Base-by-base conservation (phyloP, 2,797 vertebrate genomes). In the Pangasius krempfi region DNA sequence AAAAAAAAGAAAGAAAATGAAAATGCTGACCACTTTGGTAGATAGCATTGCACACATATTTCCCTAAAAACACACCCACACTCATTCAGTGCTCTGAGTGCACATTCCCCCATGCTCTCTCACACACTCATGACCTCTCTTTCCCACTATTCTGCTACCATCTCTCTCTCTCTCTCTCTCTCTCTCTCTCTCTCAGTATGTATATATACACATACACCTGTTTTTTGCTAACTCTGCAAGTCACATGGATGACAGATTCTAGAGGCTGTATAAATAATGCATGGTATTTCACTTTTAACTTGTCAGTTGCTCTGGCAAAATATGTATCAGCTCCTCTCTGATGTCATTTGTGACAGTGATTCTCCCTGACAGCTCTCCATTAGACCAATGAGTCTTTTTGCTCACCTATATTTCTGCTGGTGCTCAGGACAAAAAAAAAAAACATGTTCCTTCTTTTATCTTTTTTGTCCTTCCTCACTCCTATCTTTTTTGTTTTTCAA, bases 231-330 rank as follows among this genome's bases (percentile, higher is more conserved):
- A 96, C 95, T 95, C 92, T 89, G 95, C 95, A 96, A 96, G 95
- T 96, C 95, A 95, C 94, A 93, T 94, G 94, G 94, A 95, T 96
- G 96, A 97, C 95, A 96, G 95, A 95, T 95, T 95, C 94, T 93
- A 94, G 92, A 92, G 93, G 94, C 95, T n/a, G 95, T 95, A 95
- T 97, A 96, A 97, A 97, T 97, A 97, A 96, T 97, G 95, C 94
- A 96, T 96, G 93, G 93, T 94, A 95, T 96, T 97, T 92, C 96
- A 96, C 95, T 96, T 96, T 96, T 96, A 96, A 96, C 95, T 94
- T 96, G 95, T 96, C 96, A 97, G 94, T 95, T 94, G 93, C 95
- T 86, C 84, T n/a, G 12, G 86, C 89, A 85, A 92, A 91, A 87
- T 91, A 97, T 96, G 94, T 96, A 96, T 96, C 95, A 96, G 93